These are phyloP conservation scores for Achatina immaculata DNA, from an alignment of 1,140 invertebrate genomes.

Conservation along the genomic window DNA sequence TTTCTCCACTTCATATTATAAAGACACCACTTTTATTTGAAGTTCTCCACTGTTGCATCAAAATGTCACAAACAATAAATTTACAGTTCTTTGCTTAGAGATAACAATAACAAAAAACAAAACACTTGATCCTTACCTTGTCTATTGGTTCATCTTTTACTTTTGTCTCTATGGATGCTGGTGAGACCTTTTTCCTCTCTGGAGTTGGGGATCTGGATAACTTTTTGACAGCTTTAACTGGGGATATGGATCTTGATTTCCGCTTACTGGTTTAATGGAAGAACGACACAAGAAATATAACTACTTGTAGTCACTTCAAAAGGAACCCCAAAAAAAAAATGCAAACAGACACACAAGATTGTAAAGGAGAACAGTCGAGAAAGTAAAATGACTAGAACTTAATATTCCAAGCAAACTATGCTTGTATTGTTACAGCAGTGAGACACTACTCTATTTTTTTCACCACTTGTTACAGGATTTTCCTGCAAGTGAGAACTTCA, in stretches of 20 bases:
- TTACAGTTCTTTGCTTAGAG: no score
- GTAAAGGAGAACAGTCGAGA: background rate
- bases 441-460: no score
- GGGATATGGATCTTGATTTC: conserved; percentile 39
- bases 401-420: no score
- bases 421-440: no score
- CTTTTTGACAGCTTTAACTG: conserved; percentile 16
- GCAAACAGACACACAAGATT: background rate
- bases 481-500: no score
- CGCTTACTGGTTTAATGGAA: conserved; percentile 30
- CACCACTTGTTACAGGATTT: no score
- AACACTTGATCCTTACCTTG: conserved; percentile 58
- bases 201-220: conserved; percentile 47
- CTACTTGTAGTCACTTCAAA: background rate
- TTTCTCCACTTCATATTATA: no score
- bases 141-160: conserved; percentile 68
- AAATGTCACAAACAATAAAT: no score
- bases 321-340: background rate
- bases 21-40: no score
- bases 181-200: conserved; percentile 45
- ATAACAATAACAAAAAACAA: background rate
- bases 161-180: conserved; percentile 52
- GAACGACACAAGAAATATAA: conserved; percentile 45
- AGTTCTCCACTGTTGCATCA: no score
- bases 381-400: no score